These are phyloP conservation scores for Ctenopoma multispine DNA, from an alignment of 2,797 vertebrate species.

Conservation along the genomic window DNA sequence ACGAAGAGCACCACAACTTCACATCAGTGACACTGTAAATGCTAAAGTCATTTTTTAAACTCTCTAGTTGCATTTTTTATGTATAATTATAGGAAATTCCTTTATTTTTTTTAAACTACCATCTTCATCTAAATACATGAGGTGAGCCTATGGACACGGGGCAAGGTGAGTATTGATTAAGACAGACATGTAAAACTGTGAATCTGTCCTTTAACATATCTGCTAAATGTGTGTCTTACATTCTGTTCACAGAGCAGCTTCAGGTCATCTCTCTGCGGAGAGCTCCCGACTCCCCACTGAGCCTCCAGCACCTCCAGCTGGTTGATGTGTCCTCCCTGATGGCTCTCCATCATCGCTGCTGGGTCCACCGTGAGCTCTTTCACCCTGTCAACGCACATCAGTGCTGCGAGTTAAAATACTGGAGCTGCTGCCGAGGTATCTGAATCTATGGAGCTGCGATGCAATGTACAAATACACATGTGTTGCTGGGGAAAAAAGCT, in stretches of 20 bases:
- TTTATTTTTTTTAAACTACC: too few species aligned
- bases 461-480: not conserved
- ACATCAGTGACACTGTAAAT: not conserved
- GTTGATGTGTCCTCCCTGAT: slow-evolving; percentile 87
- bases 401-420: not conserved
- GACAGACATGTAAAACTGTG: too few species aligned
- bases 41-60: too few species aligned
- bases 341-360: slow-evolving; percentile 79
- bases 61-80: too few species aligned
- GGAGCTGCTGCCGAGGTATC: not conserved
- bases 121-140: too few species aligned
- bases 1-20: slow-evolving; percentile 34
- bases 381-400: slow-evolving; percentile 81
- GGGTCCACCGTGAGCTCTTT: slow-evolving; percentile 91
- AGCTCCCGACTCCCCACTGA: slow-evolving; percentile 96
- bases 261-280: slow-evolving; percentile 95
- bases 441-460: not conserved
- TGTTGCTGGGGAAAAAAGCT: not conserved
- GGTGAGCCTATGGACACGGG: too few species aligned
- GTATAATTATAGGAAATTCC: too few species aligned
- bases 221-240: slow-evolving; percentile 80
- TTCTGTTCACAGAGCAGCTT: slow-evolving; percentile 99
- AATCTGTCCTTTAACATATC: too few species aligned
- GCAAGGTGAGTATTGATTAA: too few species aligned
- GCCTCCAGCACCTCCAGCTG: slow-evolving; percentile 96